Conservation (phyloP, 2,888 invertebrate species). For the Diploptera punctata region DNA sequence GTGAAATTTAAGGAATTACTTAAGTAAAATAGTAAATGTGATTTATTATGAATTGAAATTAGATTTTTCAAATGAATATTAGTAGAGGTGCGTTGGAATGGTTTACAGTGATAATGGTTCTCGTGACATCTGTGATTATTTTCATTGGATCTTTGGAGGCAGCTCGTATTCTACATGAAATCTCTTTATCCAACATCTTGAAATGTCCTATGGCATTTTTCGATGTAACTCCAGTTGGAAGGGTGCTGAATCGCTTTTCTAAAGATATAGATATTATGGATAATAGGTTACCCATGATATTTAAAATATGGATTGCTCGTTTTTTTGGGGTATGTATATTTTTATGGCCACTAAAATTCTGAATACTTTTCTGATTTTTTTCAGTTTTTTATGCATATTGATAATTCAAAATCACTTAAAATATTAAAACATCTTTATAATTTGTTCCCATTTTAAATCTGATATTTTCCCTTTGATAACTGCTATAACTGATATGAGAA, state of each 20-base stretch:
- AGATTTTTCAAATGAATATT: too few species aligned
- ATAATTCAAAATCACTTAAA: too few species aligned
- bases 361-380: too few species aligned
- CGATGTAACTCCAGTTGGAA: constrained; percentile 79
- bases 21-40: too few species aligned
- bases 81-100: not conserved
- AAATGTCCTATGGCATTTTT: constrained; percentile 61
- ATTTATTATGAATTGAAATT: too few species aligned
- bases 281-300: constrained; percentile 55
- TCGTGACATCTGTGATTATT: constrained; percentile 53
- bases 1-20: too few species aligned
- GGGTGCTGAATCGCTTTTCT: constrained; percentile 70
- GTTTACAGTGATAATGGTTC: constrained; percentile 49
- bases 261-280: constrained; percentile 65
- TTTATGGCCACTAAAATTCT: too few species aligned
- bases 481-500: too few species aligned
- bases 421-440: too few species aligned
- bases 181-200: constrained; percentile 49
- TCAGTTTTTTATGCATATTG: too few species aligned
- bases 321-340: constrained; percentile 51
- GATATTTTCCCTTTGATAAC: too few species aligned
- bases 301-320: constrained; percentile 50
- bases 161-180: constrained; percentile 47
- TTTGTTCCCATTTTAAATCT: too few species aligned
- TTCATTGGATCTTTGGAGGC: constrained; percentile 55